These are phyloP conservation scores for Phycodurus eques DNA, from an alignment of 2,113 vertebrate species.

Conservation along the genomic window DNA sequence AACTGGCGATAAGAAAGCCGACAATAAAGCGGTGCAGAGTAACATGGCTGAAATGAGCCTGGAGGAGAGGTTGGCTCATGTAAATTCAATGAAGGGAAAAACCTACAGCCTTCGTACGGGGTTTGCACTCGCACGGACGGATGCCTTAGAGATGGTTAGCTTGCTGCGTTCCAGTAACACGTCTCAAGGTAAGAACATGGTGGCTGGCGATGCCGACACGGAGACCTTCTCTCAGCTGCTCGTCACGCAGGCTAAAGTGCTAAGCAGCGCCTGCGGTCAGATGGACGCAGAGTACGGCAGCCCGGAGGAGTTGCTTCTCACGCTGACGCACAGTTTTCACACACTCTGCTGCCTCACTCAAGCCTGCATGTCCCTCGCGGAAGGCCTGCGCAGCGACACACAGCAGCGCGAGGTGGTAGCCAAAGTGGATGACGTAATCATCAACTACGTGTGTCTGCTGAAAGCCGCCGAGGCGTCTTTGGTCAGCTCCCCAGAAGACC, in stretches of 20 bases:
- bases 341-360: conserved; percentile 90
- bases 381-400: conserved; percentile 80
- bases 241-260: conserved; percentile 83
- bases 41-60: conserved; percentile 73
- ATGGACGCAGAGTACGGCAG: conserved; percentile 85
- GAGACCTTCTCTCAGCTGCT: conserved; percentile 84
- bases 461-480: conserved; percentile 83
- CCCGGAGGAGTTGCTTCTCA: conserved; percentile 89
- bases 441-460: conserved; percentile 88
- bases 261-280: conserved; percentile 87
- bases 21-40: conserved; percentile 49
- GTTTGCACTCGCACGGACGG: conserved; percentile 85
- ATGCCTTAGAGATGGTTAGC: conserved; percentile 87
- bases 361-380: conserved; percentile 91
- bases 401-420: conserved; percentile 82
- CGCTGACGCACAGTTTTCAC: conserved; percentile 93
- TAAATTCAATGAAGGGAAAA: conserved; percentile 85
- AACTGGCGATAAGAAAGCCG: conserved; percentile 13
- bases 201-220: conserved; percentile 74
- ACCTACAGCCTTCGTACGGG: conserved; percentile 84
- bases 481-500: conserved; percentile 77
- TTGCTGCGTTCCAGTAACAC: conserved; percentile 79
- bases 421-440: conserved; percentile 84
- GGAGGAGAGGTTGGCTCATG: conserved; percentile 74
- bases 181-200: conserved; percentile 33